These are phyloP conservation scores for Varecia variegata DNA, from an alignment of 2,797 vertebrate species.

Conservation along the genomic window DNA sequence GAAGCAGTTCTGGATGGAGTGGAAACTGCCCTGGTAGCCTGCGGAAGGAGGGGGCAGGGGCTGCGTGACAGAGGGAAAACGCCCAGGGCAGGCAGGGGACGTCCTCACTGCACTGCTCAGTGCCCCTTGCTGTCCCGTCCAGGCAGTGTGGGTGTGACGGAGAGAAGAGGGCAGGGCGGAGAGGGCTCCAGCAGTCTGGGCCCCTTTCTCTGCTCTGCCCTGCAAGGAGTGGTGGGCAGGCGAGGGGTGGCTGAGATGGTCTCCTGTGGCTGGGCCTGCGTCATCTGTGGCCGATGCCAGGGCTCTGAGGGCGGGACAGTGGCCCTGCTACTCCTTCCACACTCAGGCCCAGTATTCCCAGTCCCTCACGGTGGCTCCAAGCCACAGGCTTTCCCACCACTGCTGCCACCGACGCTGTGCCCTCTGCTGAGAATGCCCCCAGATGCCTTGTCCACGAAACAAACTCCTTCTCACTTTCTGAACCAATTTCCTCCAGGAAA, in stretches of 20 bases:
- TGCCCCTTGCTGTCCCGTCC: accelerated
- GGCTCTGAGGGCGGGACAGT: neutral
- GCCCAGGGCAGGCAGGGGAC: neutral
- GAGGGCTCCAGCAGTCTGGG: neutral
- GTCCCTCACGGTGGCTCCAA: too few species aligned
- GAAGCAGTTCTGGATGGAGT: conserved; percentile 92
- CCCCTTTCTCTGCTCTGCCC: neutral
- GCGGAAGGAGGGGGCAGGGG: conserved; percentile 56
- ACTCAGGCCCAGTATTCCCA: too few species aligned
- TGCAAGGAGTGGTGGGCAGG: neutral
- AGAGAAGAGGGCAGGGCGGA: neutral
- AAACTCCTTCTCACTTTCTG: neutral
- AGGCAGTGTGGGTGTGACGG: neutral
- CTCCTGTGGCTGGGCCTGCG: neutral
- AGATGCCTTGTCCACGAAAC: accelerated
- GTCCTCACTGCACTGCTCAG: accelerated
- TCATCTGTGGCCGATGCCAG: neutral
- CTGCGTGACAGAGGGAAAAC: neutral
- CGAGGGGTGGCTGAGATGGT: too few species aligned
- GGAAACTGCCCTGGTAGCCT: conserved; percentile 99
- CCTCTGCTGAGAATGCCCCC: neutral
- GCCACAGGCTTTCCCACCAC: neutral
- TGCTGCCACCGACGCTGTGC: neutral
- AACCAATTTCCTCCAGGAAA: neutral
- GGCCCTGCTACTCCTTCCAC: too few species aligned